Base-by-base conservation (phyloP, 2,113 vertebrate genomes). In the Salvelinus alpinus region DNA sequence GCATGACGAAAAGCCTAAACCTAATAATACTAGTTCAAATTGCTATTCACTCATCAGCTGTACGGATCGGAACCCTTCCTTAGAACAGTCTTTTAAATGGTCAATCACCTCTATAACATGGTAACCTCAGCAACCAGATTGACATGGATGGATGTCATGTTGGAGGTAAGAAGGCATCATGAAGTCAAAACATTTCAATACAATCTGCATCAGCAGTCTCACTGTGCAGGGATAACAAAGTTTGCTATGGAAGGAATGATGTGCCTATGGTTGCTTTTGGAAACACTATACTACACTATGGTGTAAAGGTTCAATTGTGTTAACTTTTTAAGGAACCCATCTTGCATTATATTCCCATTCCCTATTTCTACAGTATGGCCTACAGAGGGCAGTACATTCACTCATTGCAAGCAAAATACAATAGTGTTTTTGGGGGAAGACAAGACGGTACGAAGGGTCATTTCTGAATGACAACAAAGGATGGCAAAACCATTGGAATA, bases 301-400 rank as follows among this genome's bases (percentile, higher is more conserved):
- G 59, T 24, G 59, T 62, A 11, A 24, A 62, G 7, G 7, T 24
- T n/a, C 7, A 8, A 8, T 62, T 60, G 6, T 62, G 14, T 16
- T 62, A 8, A 11, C n/a, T 62, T 22, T 62, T 2, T 5, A 31
- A 31, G 31, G 66, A n/a, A 38, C 31, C 66, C 29, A 44, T 31
- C 18, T 68, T n/a, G 29, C 31, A 20, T 67, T 8, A 4, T 31
- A 34, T 18, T 1, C 27, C 18, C 31, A 20, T 38, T n/a, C 29
- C 34, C 14, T 3, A 29, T 31, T 84, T 79, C 25, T 72, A 20
- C 9, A 7, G 51, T 31, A 47, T 1, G 12, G 74, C 85, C 91
- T 80, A 47, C 38, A 90, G 89, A 80, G 87, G 88, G 90, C 87
- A 80, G 84, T 75, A 70, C 71, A 73, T 78, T 78, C 82, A 74